phyloP scores from a whole-genome alignment of 1,140 invertebrate genomes.

The Solenopsis invicta region DNA sequence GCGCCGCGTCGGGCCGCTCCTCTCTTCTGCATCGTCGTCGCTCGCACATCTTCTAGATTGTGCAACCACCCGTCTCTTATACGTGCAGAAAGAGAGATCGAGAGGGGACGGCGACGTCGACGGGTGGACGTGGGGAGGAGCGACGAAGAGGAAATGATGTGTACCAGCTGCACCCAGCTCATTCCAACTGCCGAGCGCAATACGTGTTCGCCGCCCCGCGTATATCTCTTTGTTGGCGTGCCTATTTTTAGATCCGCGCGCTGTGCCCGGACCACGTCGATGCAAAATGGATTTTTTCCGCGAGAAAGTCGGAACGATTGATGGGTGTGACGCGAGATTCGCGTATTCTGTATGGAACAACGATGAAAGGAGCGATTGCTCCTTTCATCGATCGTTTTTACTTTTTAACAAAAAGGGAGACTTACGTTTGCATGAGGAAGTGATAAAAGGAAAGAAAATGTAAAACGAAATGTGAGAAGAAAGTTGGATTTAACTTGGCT shows the following conservation, averaged over 20 bases:
- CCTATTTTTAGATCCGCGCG: constrained; percentile 44
- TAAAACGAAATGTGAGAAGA: not conserved
- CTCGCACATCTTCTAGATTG: constrained; percentile 75
- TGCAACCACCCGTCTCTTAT: constrained; percentile 68
- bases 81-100: constrained; percentile 51
- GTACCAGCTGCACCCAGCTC: constrained; percentile 81
- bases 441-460: not conserved
- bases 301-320: not conserved
- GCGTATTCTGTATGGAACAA: no score
- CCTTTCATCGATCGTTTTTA: no score
- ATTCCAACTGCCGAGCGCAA: constrained; percentile 72
- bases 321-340: not conserved
- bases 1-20: constrained; percentile 62
- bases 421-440: not conserved
- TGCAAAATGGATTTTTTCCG: not conserved
- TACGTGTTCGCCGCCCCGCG: constrained; percentile 61
- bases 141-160: constrained; percentile 73
- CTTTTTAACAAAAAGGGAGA: no score
- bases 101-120: constrained; percentile 34
- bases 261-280: not conserved
- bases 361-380: no score
- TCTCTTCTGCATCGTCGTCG: constrained; percentile 64
- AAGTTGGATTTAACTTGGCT: not conserved
- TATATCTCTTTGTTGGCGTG: constrained; percentile 50
- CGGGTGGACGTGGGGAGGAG: constrained; percentile 13